These are phyloP conservation scores for Tamias sibiricus DNA, from an alignment of 2,113 vertebrate species.

Conservation along the genomic window DNA sequence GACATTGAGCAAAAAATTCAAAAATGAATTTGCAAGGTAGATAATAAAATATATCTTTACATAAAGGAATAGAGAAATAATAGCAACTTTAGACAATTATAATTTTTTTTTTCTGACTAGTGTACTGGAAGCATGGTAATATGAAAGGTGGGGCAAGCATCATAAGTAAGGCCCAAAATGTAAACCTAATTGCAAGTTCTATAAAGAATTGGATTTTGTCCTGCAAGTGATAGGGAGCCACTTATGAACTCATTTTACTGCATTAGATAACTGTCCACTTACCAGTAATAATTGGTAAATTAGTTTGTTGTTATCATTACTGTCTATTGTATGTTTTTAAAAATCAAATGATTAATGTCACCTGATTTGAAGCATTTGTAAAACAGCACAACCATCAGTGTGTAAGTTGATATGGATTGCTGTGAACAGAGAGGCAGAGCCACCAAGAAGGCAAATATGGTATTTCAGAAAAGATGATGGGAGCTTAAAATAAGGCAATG, in stretches of 20 bases:
- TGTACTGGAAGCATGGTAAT: neutral
- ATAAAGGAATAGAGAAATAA: neutral
- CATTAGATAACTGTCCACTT: neutral
- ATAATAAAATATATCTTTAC: neutral
- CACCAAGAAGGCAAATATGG: neutral
- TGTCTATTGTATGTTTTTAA: neutral
- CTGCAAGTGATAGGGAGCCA: neutral
- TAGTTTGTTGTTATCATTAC: neutral
- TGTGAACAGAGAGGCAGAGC: neutral
- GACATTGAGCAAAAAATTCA: neutral
- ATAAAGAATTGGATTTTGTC: neutral
- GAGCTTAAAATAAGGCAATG: neutral
- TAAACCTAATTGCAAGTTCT: neutral
- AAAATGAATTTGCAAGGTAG: constrained; percentile 12
- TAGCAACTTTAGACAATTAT: neutral
- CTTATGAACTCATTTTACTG: neutral
- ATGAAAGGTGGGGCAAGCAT: neutral
- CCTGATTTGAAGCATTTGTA: neutral
- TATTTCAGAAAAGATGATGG: neutral
- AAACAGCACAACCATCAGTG: neutral
- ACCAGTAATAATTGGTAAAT: neutral
- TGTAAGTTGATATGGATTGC: neutral
- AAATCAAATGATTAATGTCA: neutral
- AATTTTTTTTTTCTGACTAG: neutral
- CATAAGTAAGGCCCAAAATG: neutral